Base-by-base conservation (phyloP, 2,888 invertebrate genomes). In the Chrysodeixis includens region DNA sequence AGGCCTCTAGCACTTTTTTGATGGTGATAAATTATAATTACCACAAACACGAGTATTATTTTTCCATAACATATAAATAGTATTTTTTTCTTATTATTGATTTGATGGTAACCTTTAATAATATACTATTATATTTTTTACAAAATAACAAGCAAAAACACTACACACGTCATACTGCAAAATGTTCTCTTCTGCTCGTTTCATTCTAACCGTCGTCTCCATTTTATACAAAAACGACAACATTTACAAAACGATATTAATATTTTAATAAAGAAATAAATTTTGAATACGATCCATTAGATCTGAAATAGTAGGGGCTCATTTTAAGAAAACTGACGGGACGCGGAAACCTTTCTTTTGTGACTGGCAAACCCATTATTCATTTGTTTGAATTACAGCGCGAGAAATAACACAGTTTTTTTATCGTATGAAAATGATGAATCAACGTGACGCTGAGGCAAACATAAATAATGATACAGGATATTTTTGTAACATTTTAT, bases 351-450 rank as follows among this genome's bases (percentile, higher is more conserved):
- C 59, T 66, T 77, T 54, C 63, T 74, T 74, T 81, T 81, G 74
- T 82, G 75, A 71, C 75, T 59, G 35, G 56, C 67, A 71, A 66
- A 63, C 80, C 83, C 85, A 87, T 87, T 84, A 85, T 70, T 88
- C 86, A 88, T 83, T 75, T 79, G 73, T 84, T 84, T 84, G 85
- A 84, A 84, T 86, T 83, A 84, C 71, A 81, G 76, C 76, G 72
- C 74, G 78, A 81, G 82, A 82, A 82, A 84, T 84, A 85, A 83
- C 81, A 79, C 73, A 82, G 81, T 81, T 85, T 85, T 26, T 40
- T 88, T 72, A 86, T 85, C 83, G 83, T 79, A 87, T 81, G 87
- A 88, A 87, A 88, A 88, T 89, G 86, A 89, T 88, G 86, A 85
- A 89, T 88, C 86, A 82, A 84, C 86, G 69, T 49, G 59, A 55